Evolutionary conservation across 2,888 invertebrate species (phyloP).

Genomic region (Bembecia ichneumoniformis): DNA sequence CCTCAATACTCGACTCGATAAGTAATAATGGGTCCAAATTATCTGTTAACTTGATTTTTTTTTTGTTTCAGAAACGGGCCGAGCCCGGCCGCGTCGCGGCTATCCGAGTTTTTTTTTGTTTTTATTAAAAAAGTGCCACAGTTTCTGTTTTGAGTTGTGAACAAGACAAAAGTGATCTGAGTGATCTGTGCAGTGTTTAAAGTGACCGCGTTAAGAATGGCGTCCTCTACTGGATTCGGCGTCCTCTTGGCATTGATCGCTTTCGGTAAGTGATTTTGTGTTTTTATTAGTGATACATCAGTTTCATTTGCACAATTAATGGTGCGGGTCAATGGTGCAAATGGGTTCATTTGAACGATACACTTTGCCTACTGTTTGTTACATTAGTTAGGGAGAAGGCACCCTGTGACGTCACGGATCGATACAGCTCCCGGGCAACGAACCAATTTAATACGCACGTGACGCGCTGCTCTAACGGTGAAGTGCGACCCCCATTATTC

Average conservation of each 20-base stretch:
- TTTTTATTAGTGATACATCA: no score
- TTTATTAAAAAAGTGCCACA: slow-evolving; percentile 15
- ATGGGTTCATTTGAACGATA: no score
- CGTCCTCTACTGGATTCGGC: slow-evolving; percentile 38
- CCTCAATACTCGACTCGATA: no score
- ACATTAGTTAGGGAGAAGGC: slow-evolving; percentile 4
- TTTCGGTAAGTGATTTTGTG: slow-evolving; percentile 47
- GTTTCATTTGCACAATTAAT: no score
- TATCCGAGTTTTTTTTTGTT: slow-evolving; percentile 27
- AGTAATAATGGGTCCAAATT: no score
- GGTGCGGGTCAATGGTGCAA: no score
- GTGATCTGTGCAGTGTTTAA: slow-evolving; percentile 41
- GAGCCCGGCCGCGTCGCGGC: slow-evolving; percentile 64
- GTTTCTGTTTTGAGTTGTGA: slow-evolving; percentile 29
- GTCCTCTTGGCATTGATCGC: slow-evolving; percentile 60
- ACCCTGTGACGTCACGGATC: slow-evolving; percentile 35
- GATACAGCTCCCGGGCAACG: slow-evolving; percentile 40
- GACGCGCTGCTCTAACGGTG: slow-evolving; percentile 7
- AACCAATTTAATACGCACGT: slow-evolving; percentile 29
- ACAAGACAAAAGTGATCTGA: slow-evolving; percentile 42
- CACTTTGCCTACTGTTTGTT: no score
- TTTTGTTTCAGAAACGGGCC: slow-evolving; percentile 62
- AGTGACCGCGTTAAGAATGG: slow-evolving; percentile 47
- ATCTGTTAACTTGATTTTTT: slow-evolving; percentile 5
- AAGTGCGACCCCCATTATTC: not conserved